phyloP scores from a whole-genome alignment of 2,113 vertebrate genomes.

The Amia ocellicauda region DNA sequence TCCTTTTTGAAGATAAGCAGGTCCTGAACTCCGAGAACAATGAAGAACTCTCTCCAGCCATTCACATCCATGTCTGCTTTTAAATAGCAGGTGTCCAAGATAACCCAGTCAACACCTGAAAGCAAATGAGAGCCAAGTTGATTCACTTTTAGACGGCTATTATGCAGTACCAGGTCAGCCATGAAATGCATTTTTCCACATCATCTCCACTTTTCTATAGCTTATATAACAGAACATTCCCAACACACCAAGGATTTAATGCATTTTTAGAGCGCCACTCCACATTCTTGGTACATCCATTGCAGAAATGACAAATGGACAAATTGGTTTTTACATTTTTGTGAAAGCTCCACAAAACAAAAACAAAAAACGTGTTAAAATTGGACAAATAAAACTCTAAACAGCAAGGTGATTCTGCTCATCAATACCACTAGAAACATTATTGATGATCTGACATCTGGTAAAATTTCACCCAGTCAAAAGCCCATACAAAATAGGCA shows the following conservation, averaged over 20 bases:
- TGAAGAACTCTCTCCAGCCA: slow-evolving; percentile 65
- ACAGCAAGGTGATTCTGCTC: too few species aligned
- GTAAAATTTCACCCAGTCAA: too few species aligned
- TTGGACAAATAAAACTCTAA: too few species aligned
- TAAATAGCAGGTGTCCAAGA: slow-evolving; percentile 63
- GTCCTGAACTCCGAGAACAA: slow-evolving; percentile 60
- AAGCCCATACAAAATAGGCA: too few species aligned
- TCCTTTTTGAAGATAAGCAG: slow-evolving; percentile 66
- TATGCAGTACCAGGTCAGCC: slow-evolving; percentile 12
- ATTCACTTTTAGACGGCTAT: background rate
- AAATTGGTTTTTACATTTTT: too few species aligned
- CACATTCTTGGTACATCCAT: too few species aligned
- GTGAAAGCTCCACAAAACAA: too few species aligned
- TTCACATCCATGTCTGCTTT: slow-evolving; percentile 48
- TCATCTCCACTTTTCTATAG: background rate
- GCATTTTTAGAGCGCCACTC: too few species aligned
- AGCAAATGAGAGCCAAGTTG: background rate
- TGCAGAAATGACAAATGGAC: too few species aligned
- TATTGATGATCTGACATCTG: too few species aligned
- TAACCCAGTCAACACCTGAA: slow-evolving; percentile 64
- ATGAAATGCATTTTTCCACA: slow-evolving; percentile 14
- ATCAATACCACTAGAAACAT: too few species aligned
- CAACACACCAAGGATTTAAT: slow-evolving; percentile 18
- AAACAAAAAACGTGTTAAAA: too few species aligned
- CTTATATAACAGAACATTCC: slow-evolving; percentile 20